Evolutionary conservation across 2,888 invertebrate species (phyloP), one percentile per base, ranked within the genome.

Genomic region (Latrodectus hesperus): DNA sequence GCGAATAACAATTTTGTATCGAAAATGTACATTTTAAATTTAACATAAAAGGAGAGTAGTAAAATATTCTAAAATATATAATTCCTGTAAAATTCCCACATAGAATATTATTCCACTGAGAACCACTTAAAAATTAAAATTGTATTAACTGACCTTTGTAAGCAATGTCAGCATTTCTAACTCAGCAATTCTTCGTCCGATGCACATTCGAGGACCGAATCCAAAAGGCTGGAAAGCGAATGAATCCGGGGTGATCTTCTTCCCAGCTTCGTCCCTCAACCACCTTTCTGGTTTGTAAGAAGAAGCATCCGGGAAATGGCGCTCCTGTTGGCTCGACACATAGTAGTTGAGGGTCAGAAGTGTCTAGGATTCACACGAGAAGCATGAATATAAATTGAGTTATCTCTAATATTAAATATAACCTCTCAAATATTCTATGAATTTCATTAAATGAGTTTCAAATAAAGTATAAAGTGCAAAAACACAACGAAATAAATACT

Each of bases 321-420:
- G 90, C 14, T 92, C 91, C 83, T 92, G 95, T 91, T 95, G 95
- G 76, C 96, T 96, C 0, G 96, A 96, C 77, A 96, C 96, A 90
- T 96, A 94, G 0, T 96, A 96, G 38, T 81, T 89, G n/a, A 88
- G 26, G 52, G 74, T 75, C 22, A 89, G 51, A n/a, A 55, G 87
- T 17, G 81, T 85, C 87, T 88, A 55, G 12, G 65, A 84, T 14
- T 14, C 38, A 68, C 0, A 22, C 1, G 26, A 12, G 60, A 64
- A 14, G 22, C 14, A 26, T 12, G 6, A 52, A 22, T 22, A n/a
- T 9, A 17, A 73, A 17, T 51, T 0, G 0, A n/a, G 17, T 52
- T 17, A 53, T 3, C n/a, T 53, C 22, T 55, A 16, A 52, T 22
- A 10, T 52, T 22, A 53, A 51, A 3, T 2, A 6, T 53, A 53